These are phyloP conservation scores for Melanargia galathea DNA, from an alignment of 2,888 invertebrate genomes.

Conservation along the genomic window DNA sequence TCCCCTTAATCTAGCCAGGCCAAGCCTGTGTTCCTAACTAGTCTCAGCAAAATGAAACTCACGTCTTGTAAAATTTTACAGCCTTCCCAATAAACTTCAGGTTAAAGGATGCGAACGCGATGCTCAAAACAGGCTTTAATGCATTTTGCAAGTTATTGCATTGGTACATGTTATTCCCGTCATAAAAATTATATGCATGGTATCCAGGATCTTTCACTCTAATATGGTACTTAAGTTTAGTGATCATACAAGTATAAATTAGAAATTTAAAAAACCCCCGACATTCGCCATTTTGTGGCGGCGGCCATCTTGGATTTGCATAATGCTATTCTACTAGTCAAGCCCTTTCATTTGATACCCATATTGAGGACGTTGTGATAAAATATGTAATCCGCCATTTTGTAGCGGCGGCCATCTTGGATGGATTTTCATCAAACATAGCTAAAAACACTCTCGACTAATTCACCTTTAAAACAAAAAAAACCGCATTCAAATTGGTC, in stretches of 20 bases:
- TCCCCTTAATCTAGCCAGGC: background rate
- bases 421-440: too few relatives aligned
- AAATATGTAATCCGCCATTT: too few relatives aligned
- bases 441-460: too few relatives aligned
- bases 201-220: background rate
- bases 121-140: conserved; percentile 1
- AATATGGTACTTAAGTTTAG: background rate
- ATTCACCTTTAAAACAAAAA: too few relatives aligned
- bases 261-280: too few relatives aligned
- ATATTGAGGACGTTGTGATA: too few relatives aligned
- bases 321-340: too few relatives aligned
- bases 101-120: background rate
- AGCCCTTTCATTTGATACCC: too few relatives aligned
- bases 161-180: background rate
- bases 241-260: conserved; percentile 2
- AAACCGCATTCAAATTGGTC: too few relatives aligned
- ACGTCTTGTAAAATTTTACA: conserved; percentile 17
- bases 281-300: too few relatives aligned
- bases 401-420: too few relatives aligned
- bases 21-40: background rate
- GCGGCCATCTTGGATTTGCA: too few relatives aligned
- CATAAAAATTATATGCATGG: background rate
- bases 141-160: conserved; percentile 2
- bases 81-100: background rate
- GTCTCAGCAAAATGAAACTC: conserved; percentile 10